Base-by-base conservation (phyloP, 2,113 vertebrate species). In the Lamprotornis superbus region DNA sequence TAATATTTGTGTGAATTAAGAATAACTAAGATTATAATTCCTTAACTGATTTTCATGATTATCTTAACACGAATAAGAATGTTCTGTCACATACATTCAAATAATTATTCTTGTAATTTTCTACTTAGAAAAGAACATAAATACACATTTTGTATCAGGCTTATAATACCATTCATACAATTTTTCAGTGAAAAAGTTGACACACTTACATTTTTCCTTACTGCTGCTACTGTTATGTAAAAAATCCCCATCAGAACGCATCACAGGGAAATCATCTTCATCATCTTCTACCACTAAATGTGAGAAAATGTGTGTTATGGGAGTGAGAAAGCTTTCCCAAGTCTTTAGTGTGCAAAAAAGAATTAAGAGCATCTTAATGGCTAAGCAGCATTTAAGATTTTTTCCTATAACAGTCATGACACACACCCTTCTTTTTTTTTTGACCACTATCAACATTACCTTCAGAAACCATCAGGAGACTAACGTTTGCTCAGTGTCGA, bases 271-370 rank as follows among this genome's bases (percentile, higher is more conserved):
- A 90, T 98, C 99, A 83, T 99, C 99, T 95, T 99, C 99, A 95
- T 99, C 99, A 80, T 99, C 99, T 97, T 99, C 99, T 94, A 99
- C 98, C 44, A 99, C 99, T 99, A 97, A 91, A 97, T 95, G 65
- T 56, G 93, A 94, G 93, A 97, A 84, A 97, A 25, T 90, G 20
- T 33, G 61, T 87, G 39, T 83, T 77, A 92, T 33, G 52, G 40
- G 49, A 73, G 53, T 78, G 42, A 67, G 46, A 81, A 77, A 61
- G 52, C 10, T 83, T 94, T 74, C 47, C 75, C 47, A 91, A n/a
- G 44, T 84, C 50, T 88, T 71, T 50, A 86, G 47, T 69, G 25
- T 76, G 67, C 37, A 90, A 76, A n/a, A 78, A 86, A 87, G 27
- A 65, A 82, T 71, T 78, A 79, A 46, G 42, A 89, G 12, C 42